phyloP scores from a whole-genome alignment of 2,888 invertebrate species.

The Andricus curvator region DNA sequence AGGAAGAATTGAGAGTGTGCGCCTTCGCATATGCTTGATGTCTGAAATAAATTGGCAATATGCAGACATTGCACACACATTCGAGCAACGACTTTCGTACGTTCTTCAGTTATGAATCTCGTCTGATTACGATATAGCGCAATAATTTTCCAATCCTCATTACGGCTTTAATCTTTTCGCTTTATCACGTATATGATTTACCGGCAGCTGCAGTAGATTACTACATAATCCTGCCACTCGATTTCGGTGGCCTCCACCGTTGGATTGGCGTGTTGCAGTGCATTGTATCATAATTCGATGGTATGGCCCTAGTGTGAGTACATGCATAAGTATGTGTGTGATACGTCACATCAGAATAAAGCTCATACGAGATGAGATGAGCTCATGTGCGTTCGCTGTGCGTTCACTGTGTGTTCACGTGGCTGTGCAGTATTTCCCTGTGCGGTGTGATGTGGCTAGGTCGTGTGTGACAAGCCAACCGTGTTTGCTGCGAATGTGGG shows the following conservation, averaged over 20 bases:
- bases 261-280: conserved; percentile 48
- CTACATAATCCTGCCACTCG: conserved; percentile 66
- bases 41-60: conserved; percentile 39
- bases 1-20: neutral
- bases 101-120: conserved; percentile 54
- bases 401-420: conserved; percentile 38
- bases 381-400: conserved; percentile 37
- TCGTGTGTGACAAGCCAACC: conserved; percentile 65
- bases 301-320: neutral
- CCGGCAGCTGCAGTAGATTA: conserved; percentile 64
- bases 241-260: conserved; percentile 59
- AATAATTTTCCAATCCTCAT: conserved; percentile 60
- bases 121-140: conserved; percentile 53
- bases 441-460: conserved; percentile 54
- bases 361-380: conserved; percentile 44
- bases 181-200: conserved; percentile 69
- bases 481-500: conserved; percentile 57
- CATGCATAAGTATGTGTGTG: conserved; percentile 14
- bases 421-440: conserved; percentile 30
- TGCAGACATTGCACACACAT: neutral
- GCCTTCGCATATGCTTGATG: conserved; percentile 13
- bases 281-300: conserved; percentile 52
- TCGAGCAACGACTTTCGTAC: conserved; percentile 6
- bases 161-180: conserved; percentile 66
- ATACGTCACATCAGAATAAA: conserved; percentile 43